These are phyloP conservation scores for Phymatocera aterrima DNA, from an alignment of 2,888 invertebrate species.

Conservation along the genomic window DNA sequence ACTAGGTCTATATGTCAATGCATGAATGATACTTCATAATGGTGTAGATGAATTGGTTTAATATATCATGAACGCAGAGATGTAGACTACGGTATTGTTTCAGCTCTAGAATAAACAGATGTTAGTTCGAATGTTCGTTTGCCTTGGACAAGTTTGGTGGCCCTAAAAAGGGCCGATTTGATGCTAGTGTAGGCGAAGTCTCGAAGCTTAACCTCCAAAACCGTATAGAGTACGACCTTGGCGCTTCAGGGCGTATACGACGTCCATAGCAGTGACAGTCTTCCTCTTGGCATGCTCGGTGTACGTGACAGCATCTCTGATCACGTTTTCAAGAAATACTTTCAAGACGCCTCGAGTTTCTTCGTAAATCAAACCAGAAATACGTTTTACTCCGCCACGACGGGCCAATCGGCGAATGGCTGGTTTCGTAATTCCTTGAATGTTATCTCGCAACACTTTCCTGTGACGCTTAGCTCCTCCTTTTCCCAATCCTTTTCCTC, in stretches of 20 bases:
- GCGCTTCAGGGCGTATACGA: constrained; percentile 89
- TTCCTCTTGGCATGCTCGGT: constrained; percentile 93
- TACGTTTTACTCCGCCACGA: constrained; percentile 70
- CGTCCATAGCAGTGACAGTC: constrained; percentile 93
- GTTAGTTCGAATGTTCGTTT: constrained; percentile 2
- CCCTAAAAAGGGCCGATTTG: constrained; percentile 43
- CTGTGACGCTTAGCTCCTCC: constrained; percentile 90
- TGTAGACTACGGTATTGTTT: too few relatives aligned
- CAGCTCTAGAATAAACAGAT: background rate
- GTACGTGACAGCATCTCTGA: constrained; percentile 90
- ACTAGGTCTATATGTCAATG: too few relatives aligned
- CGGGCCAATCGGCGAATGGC: constrained; percentile 87
- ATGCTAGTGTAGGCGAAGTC: background rate
- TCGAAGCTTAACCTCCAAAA: constrained; percentile 80
- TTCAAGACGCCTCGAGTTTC: constrained; percentile 86
- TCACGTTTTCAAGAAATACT: constrained; percentile 89
- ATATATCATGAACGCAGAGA: too few relatives aligned
- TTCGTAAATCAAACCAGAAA: constrained; percentile 85
- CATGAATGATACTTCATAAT: too few relatives aligned
- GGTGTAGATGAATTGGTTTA: background rate
- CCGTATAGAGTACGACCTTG: constrained; percentile 90
- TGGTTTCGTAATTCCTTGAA: constrained; percentile 88
- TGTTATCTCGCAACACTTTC: constrained; percentile 87
- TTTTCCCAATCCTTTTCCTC: constrained; percentile 87
- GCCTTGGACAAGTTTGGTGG: constrained; percentile 2